Conservation (phyloP, 2,797 vertebrate genomes). For the Sibirionetta formosa region DNA sequence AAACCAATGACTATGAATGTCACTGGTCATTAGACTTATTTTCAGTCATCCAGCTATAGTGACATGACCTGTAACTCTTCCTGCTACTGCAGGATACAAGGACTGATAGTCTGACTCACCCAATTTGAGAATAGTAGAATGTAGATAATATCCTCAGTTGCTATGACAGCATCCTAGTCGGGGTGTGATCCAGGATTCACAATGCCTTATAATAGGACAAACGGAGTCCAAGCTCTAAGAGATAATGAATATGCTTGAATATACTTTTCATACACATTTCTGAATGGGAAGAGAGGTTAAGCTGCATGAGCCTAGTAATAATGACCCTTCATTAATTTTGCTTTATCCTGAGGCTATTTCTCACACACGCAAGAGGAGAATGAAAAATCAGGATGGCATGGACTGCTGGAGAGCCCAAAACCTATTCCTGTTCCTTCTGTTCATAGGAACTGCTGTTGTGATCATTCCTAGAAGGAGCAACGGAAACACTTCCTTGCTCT, state of each 20-base stretch:
- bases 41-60: slow-evolving; percentile 37
- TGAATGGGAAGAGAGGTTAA: neutral
- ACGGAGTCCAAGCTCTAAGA: neutral
- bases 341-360: neutral
- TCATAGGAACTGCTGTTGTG: neutral
- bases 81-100: neutral
- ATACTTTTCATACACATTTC: neutral
- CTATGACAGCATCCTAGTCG: slow-evolving; percentile 43
- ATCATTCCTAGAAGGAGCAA: neutral
- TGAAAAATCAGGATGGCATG: neutral
- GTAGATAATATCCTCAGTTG: slow-evolving; percentile 2
- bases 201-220: neutral
- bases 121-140: slow-evolving; percentile 19
- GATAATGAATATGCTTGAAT: neutral
- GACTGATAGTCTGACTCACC: slow-evolving; percentile 1
- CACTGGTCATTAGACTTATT: slow-evolving; percentile 49
- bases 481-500: neutral
- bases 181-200: neutral
- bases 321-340: neutral
- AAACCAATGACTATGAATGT: slow-evolving; percentile 33
- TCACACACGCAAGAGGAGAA: neutral
- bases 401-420: neutral
- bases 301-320: neutral
- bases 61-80: neutral
- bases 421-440: accelerated